A percentile compares a stretch with the other conserved stretches of the same genome.
Evolutionary conservation across 2,888 invertebrate species (phyloP).

Genomic region (Amphipoea lucens): DNA sequence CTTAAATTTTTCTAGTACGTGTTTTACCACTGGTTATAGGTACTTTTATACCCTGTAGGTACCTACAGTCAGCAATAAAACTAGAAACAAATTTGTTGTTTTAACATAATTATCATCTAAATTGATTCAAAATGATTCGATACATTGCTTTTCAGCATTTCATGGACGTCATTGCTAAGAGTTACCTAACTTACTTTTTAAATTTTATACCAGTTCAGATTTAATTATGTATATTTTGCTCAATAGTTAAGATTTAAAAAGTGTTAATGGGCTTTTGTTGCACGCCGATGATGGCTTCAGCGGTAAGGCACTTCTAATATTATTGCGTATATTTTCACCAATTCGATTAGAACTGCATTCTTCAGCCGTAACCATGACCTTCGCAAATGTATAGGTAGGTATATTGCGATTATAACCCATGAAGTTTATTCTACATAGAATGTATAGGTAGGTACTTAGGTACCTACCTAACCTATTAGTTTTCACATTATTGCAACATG

Average conservation of each 20-base stretch:
- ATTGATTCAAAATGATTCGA: not conserved
- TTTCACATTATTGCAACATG: not conserved
- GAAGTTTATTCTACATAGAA: not conserved
- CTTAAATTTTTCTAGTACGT: not conserved
- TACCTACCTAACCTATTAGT: not conserved
- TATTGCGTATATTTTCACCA: not conserved
- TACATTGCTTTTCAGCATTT: not conserved
- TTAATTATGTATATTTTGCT: not conserved
- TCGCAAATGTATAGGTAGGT: not conserved
- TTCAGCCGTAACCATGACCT: conserved; percentile 7
- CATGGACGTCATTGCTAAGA: not conserved
- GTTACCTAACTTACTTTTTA: not conserved
- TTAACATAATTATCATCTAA: too few relatives aligned
- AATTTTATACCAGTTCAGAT: not conserved
- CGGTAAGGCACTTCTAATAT: not conserved
- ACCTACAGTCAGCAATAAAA: not conserved
- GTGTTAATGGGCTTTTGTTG: not conserved
- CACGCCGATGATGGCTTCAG: not conserved
- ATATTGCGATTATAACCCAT: conserved; percentile 27
- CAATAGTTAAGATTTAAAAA: not conserved
- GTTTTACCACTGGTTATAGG: not conserved
- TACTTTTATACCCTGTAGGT: not conserved
- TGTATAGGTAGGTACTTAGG: too few relatives aligned
- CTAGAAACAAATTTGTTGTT: not conserved
- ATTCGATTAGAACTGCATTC: conserved; percentile 7